Conservation (phyloP, 2,113 vertebrate species). For the Prionailurus bengalensis region DNA sequence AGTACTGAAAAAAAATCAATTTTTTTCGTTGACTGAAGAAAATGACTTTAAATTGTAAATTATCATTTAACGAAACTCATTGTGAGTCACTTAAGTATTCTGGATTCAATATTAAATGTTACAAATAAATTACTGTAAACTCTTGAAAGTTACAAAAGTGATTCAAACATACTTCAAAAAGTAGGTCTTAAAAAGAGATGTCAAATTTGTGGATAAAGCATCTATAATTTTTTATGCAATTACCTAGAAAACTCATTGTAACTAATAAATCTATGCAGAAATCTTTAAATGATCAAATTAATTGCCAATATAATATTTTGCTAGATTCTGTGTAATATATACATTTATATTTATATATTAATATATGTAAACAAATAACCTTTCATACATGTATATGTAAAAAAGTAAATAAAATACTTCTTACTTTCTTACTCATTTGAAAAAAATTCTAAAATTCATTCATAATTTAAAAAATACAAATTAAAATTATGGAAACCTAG, state of each 20-base stretch:
- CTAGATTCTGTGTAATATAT: neutral
- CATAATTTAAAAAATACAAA: neutral
- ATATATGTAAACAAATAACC: neutral
- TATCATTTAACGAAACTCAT: neutral
- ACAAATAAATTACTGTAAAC: neutral
- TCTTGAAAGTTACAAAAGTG: neutral
- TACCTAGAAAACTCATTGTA: neutral
- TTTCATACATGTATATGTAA: neutral
- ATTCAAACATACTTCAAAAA: neutral
- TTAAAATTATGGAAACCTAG: neutral
- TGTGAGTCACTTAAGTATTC: neutral
- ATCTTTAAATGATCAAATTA: slow-evolving; percentile 17
- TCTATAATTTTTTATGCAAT: neutral
- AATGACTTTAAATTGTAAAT: neutral
- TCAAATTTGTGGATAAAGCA: neutral
- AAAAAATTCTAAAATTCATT: slow-evolving; percentile 14
- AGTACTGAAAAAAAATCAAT: neutral
- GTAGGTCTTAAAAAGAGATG: neutral
- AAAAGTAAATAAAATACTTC: neutral
- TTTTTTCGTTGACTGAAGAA: neutral
- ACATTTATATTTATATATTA: neutral
- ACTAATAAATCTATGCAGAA: neutral
- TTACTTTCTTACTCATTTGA: neutral
- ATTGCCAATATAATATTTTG: neutral
- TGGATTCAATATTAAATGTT: neutral